These are phyloP conservation scores for Anarsia innoxiella DNA, from an alignment of 2,888 invertebrate genomes.

Conservation along the genomic window DNA sequence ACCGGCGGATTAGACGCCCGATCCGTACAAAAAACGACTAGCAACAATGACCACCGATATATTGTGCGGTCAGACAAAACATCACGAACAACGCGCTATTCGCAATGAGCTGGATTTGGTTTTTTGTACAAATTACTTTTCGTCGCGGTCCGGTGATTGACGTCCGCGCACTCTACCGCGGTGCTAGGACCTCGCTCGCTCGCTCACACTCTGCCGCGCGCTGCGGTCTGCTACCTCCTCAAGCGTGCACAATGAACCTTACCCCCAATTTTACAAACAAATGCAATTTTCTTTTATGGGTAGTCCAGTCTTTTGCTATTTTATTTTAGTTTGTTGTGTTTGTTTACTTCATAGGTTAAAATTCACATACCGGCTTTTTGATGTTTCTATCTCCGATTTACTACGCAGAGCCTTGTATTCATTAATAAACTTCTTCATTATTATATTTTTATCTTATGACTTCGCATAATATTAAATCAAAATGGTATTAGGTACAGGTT, in stretches of 20 bases:
- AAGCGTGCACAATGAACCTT: conserved; percentile 26
- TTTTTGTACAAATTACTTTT: conserved; percentile 74
- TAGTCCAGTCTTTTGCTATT: too few relatives aligned
- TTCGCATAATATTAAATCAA: too few relatives aligned
- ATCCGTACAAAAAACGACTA: conserved; percentile 60
- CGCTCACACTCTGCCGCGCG: conserved; percentile 29
- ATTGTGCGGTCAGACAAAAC: conserved; percentile 74
- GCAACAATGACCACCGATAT: conserved; percentile 69
- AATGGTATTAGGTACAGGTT: neutral
- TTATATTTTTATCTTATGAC: too few relatives aligned
- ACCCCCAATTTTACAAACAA: conserved; percentile 14
- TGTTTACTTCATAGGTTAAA: too few relatives aligned
- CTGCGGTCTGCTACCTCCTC: conserved; percentile 34
- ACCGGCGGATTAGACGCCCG: conserved; percentile 58
- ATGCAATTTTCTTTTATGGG: too few relatives aligned
- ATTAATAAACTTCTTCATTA: conserved; percentile 63
- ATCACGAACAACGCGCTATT: conserved; percentile 67
- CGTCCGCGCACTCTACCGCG: conserved; percentile 32
- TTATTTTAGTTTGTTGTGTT: too few relatives aligned
- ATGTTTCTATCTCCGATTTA: conserved; percentile 40
- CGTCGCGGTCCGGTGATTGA: conserved; percentile 70
- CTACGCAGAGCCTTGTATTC: conserved; percentile 53
- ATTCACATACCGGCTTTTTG: conserved; percentile 33
- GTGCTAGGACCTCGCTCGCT: conserved; percentile 39
- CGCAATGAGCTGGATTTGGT: conserved; percentile 71